Evolutionary conservation across 1,140 invertebrate species (phyloP).

Genomic region (Drosophila arizonae): DNA sequence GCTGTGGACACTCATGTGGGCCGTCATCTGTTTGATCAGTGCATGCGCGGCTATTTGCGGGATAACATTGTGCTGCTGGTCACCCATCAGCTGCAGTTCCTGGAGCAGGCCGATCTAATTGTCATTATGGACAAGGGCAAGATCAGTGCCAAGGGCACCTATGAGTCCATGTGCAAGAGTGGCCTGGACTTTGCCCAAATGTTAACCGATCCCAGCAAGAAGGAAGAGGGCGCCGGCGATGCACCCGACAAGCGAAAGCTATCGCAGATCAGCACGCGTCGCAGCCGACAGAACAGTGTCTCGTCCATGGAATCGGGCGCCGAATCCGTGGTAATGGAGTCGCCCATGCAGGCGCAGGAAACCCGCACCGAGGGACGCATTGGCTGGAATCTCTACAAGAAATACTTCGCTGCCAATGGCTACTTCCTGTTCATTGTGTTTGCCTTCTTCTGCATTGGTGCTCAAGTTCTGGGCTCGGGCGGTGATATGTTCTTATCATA

Average conservation of each 20-base stretch:
- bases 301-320: constrained; percentile 84
- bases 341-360: constrained; percentile 84
- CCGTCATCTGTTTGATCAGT: constrained; percentile 88
- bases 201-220: constrained; percentile 84
- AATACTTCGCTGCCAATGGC: constrained; percentile 86
- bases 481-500: constrained; percentile 88
- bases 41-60: constrained; percentile 87
- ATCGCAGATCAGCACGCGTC: constrained; percentile 65
- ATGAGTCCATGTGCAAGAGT: constrained; percentile 85
- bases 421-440: constrained; percentile 82
- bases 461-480: constrained; percentile 87
- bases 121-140: constrained; percentile 86
- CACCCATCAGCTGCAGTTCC: constrained; percentile 94
- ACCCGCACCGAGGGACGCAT: constrained; percentile 85
- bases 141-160: constrained; percentile 86
- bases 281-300: constrained; percentile 83
- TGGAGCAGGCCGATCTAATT: constrained; percentile 89
- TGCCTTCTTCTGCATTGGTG: constrained; percentile 83
- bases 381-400: constrained; percentile 84
- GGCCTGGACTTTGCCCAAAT: constrained; percentile 87
- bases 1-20: constrained; percentile 90
- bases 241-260: constrained; percentile 49
- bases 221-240: constrained; percentile 72
- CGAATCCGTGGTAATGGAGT: constrained; percentile 84
- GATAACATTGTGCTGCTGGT: constrained; percentile 89